Conservation (phyloP, 23 tunicate species). For the Oikopleura dioica region DNA sequence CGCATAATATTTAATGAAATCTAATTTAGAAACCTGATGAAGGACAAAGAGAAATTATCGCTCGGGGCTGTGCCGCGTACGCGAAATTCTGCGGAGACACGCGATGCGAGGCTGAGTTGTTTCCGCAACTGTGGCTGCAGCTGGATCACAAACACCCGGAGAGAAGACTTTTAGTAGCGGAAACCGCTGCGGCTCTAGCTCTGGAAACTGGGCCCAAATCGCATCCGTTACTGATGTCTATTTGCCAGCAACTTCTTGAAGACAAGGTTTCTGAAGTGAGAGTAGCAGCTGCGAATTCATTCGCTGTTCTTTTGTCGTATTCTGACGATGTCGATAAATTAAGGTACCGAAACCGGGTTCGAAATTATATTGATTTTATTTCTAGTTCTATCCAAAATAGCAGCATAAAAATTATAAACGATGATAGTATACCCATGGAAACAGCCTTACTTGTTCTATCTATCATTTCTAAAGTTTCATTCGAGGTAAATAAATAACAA, state of each 20-base stretch:
- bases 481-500: background rate
- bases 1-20: background rate
- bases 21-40: conserved; percentile 32
- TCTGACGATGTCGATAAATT: conserved; percentile 39
- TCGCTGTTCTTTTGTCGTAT: conserved; percentile 28
- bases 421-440: background rate
- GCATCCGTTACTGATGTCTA: background rate
- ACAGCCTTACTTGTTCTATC: background rate
- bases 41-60: conserved; percentile 42
- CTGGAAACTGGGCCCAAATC: conserved; percentile 1
- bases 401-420: background rate
- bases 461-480: background rate
- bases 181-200: conserved; percentile 76
- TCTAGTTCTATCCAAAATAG: background rate
- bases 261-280: conserved; percentile 16
- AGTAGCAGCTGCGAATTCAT: conserved; percentile 31
- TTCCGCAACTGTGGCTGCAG: conserved; percentile 93
- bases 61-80: conserved; percentile 46
- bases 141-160: conserved; percentile 74
- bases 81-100: conserved; percentile 40
- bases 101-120: conserved; percentile 53
- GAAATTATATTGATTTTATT: no score
- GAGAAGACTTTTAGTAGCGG: conserved; percentile 61
- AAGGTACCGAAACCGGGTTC: no score
- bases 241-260: background rate